Evolutionary conservation across 2,888 invertebrate species (phyloP).

Genomic region (Furcula furcula): DNA sequence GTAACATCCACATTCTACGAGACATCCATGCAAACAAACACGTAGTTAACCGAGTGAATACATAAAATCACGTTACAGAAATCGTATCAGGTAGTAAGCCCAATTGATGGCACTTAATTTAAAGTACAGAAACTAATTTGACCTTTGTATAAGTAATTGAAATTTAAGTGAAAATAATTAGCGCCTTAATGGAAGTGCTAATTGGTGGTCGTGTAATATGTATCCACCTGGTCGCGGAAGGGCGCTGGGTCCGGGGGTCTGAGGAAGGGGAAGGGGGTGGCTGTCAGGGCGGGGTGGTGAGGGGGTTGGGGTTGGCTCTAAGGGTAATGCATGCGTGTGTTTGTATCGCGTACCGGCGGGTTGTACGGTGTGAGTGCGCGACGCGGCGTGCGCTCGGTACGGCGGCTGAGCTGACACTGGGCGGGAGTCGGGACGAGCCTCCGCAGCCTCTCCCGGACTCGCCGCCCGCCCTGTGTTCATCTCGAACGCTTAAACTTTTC

Average conservation of each 20-base stretch:
- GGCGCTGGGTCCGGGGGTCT: conserved; percentile 15
- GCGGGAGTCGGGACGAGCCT: conserved; percentile 53
- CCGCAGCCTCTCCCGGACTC: conserved; percentile 58
- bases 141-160: background rate
- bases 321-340: conserved; percentile 59
- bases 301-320: conserved; percentile 14
- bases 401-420: conserved; percentile 72
- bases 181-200: conserved; percentile 9
- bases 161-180: background rate
- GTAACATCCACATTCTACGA: background rate
- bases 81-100: background rate
- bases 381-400: conserved; percentile 74
- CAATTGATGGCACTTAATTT: background rate
- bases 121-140: background rate
- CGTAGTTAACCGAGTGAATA: conserved; percentile 28
- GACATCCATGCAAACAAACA: conserved; percentile 30
- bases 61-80: conserved; percentile 31
- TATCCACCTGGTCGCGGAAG: conserved; percentile 51
- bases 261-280: conserved; percentile 12
- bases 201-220: conserved; percentile 48
- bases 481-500: background rate
- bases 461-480: conserved; percentile 54
- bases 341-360: conserved; percentile 75
- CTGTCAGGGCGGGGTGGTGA: conserved; percentile 13
- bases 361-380: conserved; percentile 62